Evolutionary conservation across 2,888 invertebrate species (phyloP).

Genomic region (Phragmatobia fuliginosa): DNA sequence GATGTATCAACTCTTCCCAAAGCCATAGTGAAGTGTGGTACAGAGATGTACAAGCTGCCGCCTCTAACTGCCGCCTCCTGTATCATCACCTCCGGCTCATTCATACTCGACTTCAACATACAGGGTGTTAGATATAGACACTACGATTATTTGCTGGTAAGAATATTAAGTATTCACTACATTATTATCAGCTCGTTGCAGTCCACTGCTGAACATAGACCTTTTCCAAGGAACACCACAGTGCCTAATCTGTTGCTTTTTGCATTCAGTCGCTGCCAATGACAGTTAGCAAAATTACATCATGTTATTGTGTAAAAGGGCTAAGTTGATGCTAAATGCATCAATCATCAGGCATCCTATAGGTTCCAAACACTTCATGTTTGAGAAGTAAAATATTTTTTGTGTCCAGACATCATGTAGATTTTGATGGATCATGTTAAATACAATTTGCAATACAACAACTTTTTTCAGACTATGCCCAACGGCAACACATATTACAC

Average conservation of each 20-base stretch:
- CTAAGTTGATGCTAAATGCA: no score
- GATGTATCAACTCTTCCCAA: conserved; percentile 75
- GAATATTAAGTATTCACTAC: conserved; percentile 9
- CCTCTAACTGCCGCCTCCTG: conserved; percentile 78
- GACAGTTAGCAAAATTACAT: no score
- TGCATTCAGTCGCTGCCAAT: no score
- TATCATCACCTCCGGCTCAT: conserved; percentile 80
- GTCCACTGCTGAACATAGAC: no score
- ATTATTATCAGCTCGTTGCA: no score
- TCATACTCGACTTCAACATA: conserved; percentile 81
- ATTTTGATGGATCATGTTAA: not conserved
- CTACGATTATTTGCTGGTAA: conserved; percentile 76
- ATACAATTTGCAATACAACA: not conserved
- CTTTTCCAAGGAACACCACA: no score
- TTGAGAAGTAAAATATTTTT: not conserved
- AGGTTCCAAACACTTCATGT: no score
- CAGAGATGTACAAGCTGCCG: conserved; percentile 80
- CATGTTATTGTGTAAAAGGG: no score
- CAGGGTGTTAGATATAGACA: conserved; percentile 80
- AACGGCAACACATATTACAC: conserved; percentile 79
- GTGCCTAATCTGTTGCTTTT: no score
- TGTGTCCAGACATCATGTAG: not conserved
- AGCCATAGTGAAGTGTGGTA: conserved; percentile 81
- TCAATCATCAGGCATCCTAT: no score
- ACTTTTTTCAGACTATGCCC: conserved; percentile 68